Base-by-base conservation (phyloP, 2,113 vertebrate genomes). In the Pluvialis apricaria region DNA sequence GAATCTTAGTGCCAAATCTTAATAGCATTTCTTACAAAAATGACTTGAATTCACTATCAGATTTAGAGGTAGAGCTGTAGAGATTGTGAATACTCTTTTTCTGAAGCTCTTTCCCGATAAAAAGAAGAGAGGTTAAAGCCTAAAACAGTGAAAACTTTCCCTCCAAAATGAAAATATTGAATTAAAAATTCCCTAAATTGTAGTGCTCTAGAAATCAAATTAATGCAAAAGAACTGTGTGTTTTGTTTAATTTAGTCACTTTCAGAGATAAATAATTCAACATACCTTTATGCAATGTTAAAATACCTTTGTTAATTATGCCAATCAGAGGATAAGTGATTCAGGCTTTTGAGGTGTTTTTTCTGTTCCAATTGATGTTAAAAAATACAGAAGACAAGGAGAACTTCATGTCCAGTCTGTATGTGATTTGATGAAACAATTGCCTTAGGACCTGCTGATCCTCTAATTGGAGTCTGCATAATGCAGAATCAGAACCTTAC, bases 11-110 rank as follows among this genome's bases (percentile, higher is more conserved):
- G 96, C 94, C 88, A 94, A 96, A 97, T 97, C 97, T 97, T 97
- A 98, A 98, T 97, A 97, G 97, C 90, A 87, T 98, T 97, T 97
- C 96, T 96, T 96, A 95, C 76, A 97, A 97, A 97, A 97, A 95
- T 95, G 94, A 71, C 95, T 98, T 78, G 96, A 96, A 92, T 95
- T 97, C 91, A 36, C 91, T 85, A 96, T 97, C 97, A 97, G 96
- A 98, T 98, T 65, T 58, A 90, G 96, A 96, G 65, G 94, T 58
- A 80, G 87, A 97, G 93, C 78, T 86, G 54, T 40, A 70, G 89
- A 90, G 86, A 70, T 86, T 88, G 65, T 62, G 73, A 95, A 70
- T 88, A 87, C 57, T 57, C 45, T 90, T 92, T 89, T 87, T 52
- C 66, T 44, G 6, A 91, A 95, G 51, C 52, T 61, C 58, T 86